Percentiles rank a stretch among this genome's conserved stretches.
Evolutionary conservation across 2,888 invertebrate species (phyloP).

Genomic region (Platycheirus rosarum): DNA sequence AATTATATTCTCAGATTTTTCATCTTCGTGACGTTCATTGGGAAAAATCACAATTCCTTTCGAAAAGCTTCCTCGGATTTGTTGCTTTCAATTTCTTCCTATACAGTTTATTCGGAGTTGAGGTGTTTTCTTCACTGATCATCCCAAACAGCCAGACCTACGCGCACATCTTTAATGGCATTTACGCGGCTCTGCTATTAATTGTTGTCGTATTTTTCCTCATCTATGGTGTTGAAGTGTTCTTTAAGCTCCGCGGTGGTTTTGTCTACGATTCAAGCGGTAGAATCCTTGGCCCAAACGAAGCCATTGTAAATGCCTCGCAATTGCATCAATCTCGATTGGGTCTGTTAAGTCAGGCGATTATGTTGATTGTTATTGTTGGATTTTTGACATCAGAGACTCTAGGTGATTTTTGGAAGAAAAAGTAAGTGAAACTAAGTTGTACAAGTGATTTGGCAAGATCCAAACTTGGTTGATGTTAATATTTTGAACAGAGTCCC

Average conservation of each 20-base stretch:
- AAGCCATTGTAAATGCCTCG: slow-evolving; percentile 88
- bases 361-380: slow-evolving; percentile 94
- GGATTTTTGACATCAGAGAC: slow-evolving; percentile 96
- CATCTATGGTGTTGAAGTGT: slow-evolving; percentile 96
- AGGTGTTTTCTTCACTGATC: slow-evolving; percentile 83
- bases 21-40: slow-evolving; percentile 93
- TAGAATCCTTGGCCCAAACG: slow-evolving; percentile 84
- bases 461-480: slow-evolving; percentile 38
- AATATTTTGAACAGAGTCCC: slow-evolving; percentile 87
- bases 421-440: slow-evolving; percentile 86
- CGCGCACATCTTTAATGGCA: slow-evolving; percentile 94
- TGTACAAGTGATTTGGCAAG: not conserved
- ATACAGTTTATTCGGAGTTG: slow-evolving; percentile 92
- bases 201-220: slow-evolving; percentile 96
- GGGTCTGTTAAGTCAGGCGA: slow-evolving; percentile 93
- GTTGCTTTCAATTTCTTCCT: slow-evolving; percentile 94
- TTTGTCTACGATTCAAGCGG: slow-evolving; percentile 90
- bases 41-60: slow-evolving; percentile 94
- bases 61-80: slow-evolving; percentile 95
- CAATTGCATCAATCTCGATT: slow-evolving; percentile 95
- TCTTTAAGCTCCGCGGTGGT: slow-evolving; percentile 95
- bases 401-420: slow-evolving; percentile 95
- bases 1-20: slow-evolving; percentile 87
- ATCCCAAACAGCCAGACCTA: slow-evolving; percentile 83
- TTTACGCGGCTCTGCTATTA: slow-evolving; percentile 94